A percentile compares a stretch with the other conserved stretches of the same genome.
phyloP scores from a whole-genome alignment of 1,140 invertebrate species.

The Adoxophyes honmai region DNA sequence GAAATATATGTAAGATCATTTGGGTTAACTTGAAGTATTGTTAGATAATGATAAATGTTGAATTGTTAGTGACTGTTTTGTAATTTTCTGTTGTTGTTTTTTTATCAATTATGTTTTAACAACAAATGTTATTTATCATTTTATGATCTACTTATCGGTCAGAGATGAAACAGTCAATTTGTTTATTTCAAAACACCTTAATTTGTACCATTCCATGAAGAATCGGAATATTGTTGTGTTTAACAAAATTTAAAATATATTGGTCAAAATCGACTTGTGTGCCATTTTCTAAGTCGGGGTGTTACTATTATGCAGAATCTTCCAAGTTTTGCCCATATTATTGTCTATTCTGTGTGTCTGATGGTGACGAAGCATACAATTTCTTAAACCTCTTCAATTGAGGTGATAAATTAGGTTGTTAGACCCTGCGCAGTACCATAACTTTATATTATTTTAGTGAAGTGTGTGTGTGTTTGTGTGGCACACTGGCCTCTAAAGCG shows the following conservation, averaged over 20 bases:
- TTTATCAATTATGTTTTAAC: conserved; percentile 12
- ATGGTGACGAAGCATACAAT: too few relatives aligned
- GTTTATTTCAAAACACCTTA: background rate
- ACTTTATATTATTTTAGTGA: conserved; percentile 37
- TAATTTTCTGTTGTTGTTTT: conserved; percentile 49
- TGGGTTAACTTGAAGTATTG: conserved; percentile 46
- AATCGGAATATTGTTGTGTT: background rate
- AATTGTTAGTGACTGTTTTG: conserved; percentile 50
- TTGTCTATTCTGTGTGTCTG: too few relatives aligned
- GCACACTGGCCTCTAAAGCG: background rate
- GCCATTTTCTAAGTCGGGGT: conserved; percentile 45
- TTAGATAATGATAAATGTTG: conserved; percentile 51
- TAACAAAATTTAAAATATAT: conserved; percentile 3
- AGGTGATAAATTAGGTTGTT: too few relatives aligned
- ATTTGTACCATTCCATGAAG: background rate
- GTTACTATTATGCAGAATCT: conserved; percentile 2
- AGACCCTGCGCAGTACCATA: too few relatives aligned
- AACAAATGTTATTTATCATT: conserved; percentile 6
- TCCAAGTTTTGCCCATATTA: too few relatives aligned
- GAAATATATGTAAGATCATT: conserved; percentile 21
- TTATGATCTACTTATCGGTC: background rate
- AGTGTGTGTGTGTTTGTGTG: conserved; percentile 8
- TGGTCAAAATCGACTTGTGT: conserved; percentile 34
- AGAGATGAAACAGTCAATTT: background rate
- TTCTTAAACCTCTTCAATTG: too few relatives aligned